Percentiles rank a stretch among this genome's conserved stretches.
Evolutionary conservation across 2,113 vertebrate genomes (phyloP).

Genomic region (Stercorarius parasiticus): DNA sequence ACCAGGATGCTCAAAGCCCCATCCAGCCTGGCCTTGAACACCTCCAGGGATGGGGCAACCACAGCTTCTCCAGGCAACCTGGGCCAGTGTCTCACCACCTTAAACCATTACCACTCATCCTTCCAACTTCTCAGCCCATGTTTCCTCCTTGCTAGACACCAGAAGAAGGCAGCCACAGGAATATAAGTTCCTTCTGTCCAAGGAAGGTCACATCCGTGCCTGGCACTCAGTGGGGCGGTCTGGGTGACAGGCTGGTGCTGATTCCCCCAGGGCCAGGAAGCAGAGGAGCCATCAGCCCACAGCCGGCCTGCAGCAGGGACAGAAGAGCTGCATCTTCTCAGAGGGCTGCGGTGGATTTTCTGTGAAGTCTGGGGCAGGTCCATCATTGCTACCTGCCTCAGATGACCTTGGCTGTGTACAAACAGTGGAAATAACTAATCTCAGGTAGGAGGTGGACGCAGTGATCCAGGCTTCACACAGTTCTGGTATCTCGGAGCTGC

Average conservation of each 20-base stretch:
- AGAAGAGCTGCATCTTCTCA: not conserved
- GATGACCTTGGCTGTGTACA: not conserved
- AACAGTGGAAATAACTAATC: not conserved
- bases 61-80: not conserved
- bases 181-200: not conserved
- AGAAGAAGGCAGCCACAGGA: not conserved
- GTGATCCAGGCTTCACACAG: not conserved
- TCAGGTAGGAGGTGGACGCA: not conserved
- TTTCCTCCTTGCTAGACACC: not conserved
- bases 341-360: not conserved
- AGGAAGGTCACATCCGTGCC: not conserved
- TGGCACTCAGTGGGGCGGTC: rapidly evolving
- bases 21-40: not conserved
- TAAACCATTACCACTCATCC: not conserved
- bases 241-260: not conserved
- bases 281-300: not conserved
- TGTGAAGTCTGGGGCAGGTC: not conserved
- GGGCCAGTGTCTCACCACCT: not conserved
- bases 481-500: not conserved
- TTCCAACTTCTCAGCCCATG: not conserved
- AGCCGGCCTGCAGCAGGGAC: not conserved
- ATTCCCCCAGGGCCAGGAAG: rapidly evolving
- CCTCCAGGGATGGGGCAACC: not conserved
- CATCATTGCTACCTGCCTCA: not conserved
- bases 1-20: not conserved